phyloP scores from a whole-genome alignment of 1,140 invertebrate species.

The Ylistrum balloti region DNA sequence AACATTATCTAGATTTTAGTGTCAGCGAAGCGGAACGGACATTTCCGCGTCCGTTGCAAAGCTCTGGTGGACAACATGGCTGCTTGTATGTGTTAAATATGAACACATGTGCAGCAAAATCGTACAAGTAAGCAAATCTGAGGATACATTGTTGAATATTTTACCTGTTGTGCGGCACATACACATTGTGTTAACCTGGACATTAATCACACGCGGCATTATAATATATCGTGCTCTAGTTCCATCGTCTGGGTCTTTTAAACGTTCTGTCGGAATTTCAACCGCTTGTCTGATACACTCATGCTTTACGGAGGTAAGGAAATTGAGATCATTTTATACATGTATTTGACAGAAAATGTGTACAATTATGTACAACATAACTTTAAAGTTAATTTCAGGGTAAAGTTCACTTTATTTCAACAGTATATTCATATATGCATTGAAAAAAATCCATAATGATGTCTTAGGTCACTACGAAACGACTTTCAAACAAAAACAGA shows the following conservation, averaged over 20 bases:
- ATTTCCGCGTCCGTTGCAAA: not conserved
- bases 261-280: not conserved
- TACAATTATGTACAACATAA: too few species aligned
- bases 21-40: constrained; percentile 5
- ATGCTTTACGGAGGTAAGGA: not conserved
- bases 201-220: not conserved
- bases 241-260: not conserved
- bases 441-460: too few species aligned
- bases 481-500: too few species aligned
- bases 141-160: not conserved
- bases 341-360: too few species aligned
- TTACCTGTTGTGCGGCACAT: not conserved
- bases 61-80: not conserved
- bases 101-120: not conserved
- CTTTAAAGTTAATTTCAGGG: too few species aligned
- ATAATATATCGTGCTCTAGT: constrained; percentile 11
- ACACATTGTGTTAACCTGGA: not conserved
- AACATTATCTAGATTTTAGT: not conserved
- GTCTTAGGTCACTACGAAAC: not conserved
- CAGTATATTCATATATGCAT: too few species aligned
- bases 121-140: not conserved
- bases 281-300: not conserved
- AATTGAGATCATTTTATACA: too few species aligned
- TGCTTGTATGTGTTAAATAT: not conserved
- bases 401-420: too few species aligned